Evolutionary conservation across 2,113 vertebrate genomes (phyloP).

Genomic region (Dicrurus megarhynchus): DNA sequence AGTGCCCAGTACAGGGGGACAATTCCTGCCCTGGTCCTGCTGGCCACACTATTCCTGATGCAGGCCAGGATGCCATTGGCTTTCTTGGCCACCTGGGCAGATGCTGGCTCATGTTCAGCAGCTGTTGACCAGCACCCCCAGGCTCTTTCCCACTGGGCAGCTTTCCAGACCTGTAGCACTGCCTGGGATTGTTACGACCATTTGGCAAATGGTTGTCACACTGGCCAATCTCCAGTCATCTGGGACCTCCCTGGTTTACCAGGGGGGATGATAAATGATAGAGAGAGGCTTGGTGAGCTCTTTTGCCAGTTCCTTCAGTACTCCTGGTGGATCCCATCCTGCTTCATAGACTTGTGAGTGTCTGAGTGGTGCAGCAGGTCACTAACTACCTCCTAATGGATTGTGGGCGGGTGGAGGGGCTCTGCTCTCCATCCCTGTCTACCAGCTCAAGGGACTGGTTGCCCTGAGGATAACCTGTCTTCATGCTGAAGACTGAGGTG

Average conservation of each 20-base stretch:
- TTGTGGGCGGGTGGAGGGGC: background rate
- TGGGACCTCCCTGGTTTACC: background rate
- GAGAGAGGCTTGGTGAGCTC: background rate
- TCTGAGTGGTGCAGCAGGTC: background rate
- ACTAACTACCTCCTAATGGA: background rate
- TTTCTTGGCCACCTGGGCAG: background rate
- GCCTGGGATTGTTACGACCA: background rate
- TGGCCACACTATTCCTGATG: background rate
- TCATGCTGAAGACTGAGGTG: background rate
- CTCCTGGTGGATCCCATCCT: background rate
- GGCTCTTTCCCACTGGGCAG: background rate
- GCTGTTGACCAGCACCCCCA: background rate
- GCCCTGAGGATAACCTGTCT: background rate
- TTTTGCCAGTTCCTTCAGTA: background rate
- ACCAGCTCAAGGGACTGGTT: too few relatives aligned
- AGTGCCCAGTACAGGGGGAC: too few relatives aligned
- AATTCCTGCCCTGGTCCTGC: background rate
- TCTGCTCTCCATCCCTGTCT: background rate
- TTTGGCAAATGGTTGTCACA: background rate
- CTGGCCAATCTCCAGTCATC: background rate
- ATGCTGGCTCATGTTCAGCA: background rate
- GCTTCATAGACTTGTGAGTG: background rate
- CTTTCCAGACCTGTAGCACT: background rate
- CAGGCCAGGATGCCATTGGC: background rate
- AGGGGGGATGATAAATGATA: background rate